phyloP scores from a whole-genome alignment of 1,140 invertebrate species.

The Pomacea maculata region DNA sequence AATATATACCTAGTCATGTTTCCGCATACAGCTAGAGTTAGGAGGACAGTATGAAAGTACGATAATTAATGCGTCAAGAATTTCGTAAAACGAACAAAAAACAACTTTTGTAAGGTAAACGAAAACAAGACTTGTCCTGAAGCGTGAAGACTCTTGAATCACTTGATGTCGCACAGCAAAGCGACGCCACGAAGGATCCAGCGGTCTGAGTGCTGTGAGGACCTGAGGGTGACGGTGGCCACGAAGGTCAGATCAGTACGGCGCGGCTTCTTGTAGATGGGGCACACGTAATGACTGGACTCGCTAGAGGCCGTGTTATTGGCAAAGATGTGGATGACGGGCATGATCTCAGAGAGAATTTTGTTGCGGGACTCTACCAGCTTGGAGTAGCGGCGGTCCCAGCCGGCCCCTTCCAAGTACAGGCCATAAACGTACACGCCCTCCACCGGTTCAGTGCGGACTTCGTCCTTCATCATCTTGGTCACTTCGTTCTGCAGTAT shows the following conservation, averaged over 20 bases:
- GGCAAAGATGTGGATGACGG: slow-evolving; percentile 62
- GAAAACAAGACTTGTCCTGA: not conserved
- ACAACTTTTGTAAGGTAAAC: not conserved
- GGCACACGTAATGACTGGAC: slow-evolving; percentile 90
- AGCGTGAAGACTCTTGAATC: slow-evolving; percentile 42
- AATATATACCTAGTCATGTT: no score
- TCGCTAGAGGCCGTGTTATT: slow-evolving; percentile 76
- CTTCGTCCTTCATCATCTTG: slow-evolving; percentile 61
- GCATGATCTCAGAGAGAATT: slow-evolving; percentile 55
- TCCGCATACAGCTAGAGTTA: no score
- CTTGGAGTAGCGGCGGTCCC: slow-evolving; percentile 54
- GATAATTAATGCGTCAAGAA: no score
- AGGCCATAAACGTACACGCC: slow-evolving; percentile 61
- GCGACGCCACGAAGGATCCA: slow-evolving; percentile 94
- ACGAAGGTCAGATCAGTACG: slow-evolving; percentile 93
- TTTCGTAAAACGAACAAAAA: no score
- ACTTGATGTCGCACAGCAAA: slow-evolving; percentile 94
- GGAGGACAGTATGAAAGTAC: no score
- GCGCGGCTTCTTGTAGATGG: slow-evolving; percentile 93
- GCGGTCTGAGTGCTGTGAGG: slow-evolving; percentile 85
- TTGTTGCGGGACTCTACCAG: slow-evolving; percentile 59
- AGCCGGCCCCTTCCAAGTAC: slow-evolving; percentile 60
- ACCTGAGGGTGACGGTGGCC: slow-evolving; percentile 83
- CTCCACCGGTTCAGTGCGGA: slow-evolving; percentile 54
- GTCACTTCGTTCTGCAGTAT: slow-evolving; percentile 63